Conservation (phyloP, 2,888 invertebrate species). For the Hanleya hanleyi region DNA sequence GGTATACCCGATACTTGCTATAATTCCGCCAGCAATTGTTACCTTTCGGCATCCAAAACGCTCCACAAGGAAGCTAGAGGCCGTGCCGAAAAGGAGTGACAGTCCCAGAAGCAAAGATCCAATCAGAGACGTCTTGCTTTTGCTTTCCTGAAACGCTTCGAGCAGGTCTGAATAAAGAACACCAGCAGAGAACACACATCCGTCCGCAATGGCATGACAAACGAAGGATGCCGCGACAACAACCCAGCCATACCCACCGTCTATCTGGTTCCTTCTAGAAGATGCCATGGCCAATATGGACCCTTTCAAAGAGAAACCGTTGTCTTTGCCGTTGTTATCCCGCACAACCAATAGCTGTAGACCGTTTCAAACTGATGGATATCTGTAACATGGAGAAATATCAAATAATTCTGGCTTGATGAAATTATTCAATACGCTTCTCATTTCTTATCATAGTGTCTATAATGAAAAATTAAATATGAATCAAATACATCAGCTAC, state of each 20-base stretch:
- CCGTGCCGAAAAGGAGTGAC: slow-evolving; percentile 56
- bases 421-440: no score
- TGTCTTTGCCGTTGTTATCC: no score
- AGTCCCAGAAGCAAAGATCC: background rate
- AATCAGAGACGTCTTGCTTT: slow-evolving; percentile 7
- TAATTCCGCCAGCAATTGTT: slow-evolving; percentile 83
- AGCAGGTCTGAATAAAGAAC: slow-evolving; percentile 90
- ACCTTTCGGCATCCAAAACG: slow-evolving; percentile 91
- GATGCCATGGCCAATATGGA: no score
- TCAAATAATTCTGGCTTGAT: no score
- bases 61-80: slow-evolving; percentile 93
- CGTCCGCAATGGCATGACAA: slow-evolving; percentile 77
- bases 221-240: slow-evolving; percentile 47
- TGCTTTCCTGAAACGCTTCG: slow-evolving; percentile 38
- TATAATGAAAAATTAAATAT: no score
- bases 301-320: no score
- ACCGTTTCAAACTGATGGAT: no score
- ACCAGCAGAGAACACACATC: slow-evolving; percentile 83
- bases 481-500: no score
- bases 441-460: no score
- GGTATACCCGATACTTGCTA: slow-evolving; percentile 82
- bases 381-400: no score
- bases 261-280: slow-evolving; percentile 10
- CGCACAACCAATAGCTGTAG: no score
- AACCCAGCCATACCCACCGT: slow-evolving; percentile 55